Conservation (phyloP, 1,140 invertebrate species). For the Antheraea mylitta region DNA sequence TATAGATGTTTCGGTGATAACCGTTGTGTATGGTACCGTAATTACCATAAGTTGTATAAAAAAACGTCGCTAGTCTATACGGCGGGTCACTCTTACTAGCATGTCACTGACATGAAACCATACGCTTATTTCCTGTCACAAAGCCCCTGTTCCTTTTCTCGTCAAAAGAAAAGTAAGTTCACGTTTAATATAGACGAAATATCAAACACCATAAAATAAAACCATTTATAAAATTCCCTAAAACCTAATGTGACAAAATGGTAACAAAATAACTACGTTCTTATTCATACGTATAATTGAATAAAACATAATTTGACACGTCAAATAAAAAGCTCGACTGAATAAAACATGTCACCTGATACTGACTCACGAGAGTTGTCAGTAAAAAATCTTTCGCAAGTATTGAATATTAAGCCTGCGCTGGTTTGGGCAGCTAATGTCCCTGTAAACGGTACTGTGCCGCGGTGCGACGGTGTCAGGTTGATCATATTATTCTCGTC, state of each 20-base stretch:
- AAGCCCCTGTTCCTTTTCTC: too few species aligned
- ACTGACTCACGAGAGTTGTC: neutral
- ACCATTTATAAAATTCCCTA: too few species aligned
- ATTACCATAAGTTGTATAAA: too few species aligned
- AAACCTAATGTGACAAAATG: neutral
- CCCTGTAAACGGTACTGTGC: neutral
- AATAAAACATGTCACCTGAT: conserved; percentile 1
- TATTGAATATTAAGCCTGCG: neutral
- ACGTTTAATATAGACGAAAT: too few species aligned
- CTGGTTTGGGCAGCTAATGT: neutral
- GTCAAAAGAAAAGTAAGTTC: too few species aligned
- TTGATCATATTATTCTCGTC: conserved; percentile 5
- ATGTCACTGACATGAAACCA: too few species aligned
- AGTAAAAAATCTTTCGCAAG: neutral
- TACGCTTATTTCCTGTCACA: too few species aligned
- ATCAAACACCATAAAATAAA: too few species aligned
- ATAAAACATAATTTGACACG: neutral
- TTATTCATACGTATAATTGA: neutral
- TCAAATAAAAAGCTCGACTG: neutral
- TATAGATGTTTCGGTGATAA: too few species aligned
- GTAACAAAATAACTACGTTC: neutral
- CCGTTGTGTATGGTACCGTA: too few species aligned
- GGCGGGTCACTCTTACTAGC: too few species aligned
- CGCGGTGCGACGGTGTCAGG: conserved; percentile 6
- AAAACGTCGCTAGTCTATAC: too few species aligned